Conservation (phyloP, 2,797 vertebrate species). For the Podargus strigoides region DNA sequence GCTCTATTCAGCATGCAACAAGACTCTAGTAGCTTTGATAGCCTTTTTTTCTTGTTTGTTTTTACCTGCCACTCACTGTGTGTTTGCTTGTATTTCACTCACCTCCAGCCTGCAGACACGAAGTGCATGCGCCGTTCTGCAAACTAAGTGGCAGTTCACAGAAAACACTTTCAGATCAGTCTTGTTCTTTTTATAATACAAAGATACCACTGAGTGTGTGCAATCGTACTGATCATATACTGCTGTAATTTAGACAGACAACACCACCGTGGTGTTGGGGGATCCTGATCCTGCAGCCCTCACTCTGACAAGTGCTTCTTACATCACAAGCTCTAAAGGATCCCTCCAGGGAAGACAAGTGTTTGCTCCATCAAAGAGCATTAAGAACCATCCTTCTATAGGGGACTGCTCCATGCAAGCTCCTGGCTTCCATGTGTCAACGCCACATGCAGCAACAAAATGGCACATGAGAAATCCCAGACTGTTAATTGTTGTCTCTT, state of each 20-base stretch:
- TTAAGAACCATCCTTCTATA: neutral
- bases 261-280: neutral
- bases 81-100: neutral
- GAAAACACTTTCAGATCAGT: neutral
- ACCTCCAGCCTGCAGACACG: neutral
- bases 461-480: neutral
- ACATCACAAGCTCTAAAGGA: too few species aligned
- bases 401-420: neutral
- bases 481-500: neutral
- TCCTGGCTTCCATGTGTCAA: neutral
- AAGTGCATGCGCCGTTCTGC: neutral
- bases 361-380: neutral
- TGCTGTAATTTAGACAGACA: neutral
- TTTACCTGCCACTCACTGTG: neutral
- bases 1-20: constrained; percentile 3
- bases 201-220: neutral
- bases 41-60: neutral
- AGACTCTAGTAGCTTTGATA: neutral
- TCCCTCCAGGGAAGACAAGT: neutral
- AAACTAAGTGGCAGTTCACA: neutral
- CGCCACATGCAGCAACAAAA: neutral
- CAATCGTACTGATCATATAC: neutral
- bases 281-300: neutral
- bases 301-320: neutral
- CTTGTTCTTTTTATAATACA: neutral